Percentiles rank a stretch among this genome's conserved stretches.
phyloP scores from a whole-genome alignment of 2,888 invertebrate genomes.

The Spialia ferax region DNA sequence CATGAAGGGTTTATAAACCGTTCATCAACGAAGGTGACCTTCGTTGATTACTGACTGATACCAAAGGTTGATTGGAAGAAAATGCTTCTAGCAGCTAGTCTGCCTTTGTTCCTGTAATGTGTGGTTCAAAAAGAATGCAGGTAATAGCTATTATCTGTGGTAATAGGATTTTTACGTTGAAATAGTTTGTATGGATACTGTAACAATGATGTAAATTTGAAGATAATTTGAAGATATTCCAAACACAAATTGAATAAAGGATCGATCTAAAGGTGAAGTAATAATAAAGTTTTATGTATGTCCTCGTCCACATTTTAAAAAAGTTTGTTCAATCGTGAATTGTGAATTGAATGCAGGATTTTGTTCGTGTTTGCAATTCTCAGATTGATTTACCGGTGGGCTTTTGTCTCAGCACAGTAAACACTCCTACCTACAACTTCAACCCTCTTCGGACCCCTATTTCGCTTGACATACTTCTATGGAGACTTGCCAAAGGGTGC shows the following conservation, averaged over 20 bases:
- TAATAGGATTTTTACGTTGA: too few relatives aligned
- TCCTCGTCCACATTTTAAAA: neutral
- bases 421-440: neutral
- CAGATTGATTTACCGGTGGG: neutral
- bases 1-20: too few relatives aligned
- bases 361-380: neutral
- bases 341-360: neutral
- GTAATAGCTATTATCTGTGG: too few relatives aligned
- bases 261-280: neutral
- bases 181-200: too few relatives aligned
- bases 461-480: constrained; percentile 20
- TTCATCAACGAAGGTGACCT: too few relatives aligned
- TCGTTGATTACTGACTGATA: too few relatives aligned
- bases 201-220: neutral
- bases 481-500: constrained; percentile 25
- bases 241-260: neutral
- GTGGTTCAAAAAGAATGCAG: too few relatives aligned
- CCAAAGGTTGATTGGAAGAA: too few relatives aligned
- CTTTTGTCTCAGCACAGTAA: constrained; percentile 8
- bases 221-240: neutral
- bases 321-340: neutral
- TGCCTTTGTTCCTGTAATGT: too few relatives aligned
- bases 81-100: too few relatives aligned
- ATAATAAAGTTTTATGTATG: neutral
- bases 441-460: constrained; percentile 22